These are phyloP conservation scores for Ceryle rudis DNA, from an alignment of 2,797 vertebrate species.

Conservation along the genomic window DNA sequence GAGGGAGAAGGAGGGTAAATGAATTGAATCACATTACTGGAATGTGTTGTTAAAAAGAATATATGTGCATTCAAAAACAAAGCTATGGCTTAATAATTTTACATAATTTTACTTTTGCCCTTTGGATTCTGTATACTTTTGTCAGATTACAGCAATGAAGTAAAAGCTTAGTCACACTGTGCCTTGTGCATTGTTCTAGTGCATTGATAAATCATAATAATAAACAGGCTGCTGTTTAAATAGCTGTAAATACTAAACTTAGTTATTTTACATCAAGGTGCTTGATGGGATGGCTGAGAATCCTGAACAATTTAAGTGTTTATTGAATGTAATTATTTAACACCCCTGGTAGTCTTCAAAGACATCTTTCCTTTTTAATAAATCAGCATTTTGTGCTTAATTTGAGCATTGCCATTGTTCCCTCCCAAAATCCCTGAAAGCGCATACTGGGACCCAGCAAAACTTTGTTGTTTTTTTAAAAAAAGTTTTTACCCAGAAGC, in stretches of 20 bases:
- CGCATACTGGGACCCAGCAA: background rate
- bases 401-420: background rate
- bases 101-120: background rate
- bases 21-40: background rate
- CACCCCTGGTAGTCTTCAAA: background rate
- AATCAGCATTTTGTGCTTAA: background rate
- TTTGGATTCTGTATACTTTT: background rate
- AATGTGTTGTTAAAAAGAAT: background rate
- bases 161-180: background rate
- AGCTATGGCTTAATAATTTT: background rate
- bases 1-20: background rate
- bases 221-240: background rate
- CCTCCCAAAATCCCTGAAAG: background rate
- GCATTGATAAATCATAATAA: background rate
- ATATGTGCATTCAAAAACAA: background rate
- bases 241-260: background rate
- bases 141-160: background rate
- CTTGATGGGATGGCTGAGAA: background rate
- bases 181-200: background rate
- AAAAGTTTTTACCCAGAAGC: background rate
- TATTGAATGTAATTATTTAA: background rate
- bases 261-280: background rate
- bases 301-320: background rate
- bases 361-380: background rate
- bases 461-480: background rate